A percentile compares a stretch with the other conserved stretches of the same genome.
Evolutionary conservation across 2,113 vertebrate species (phyloP).

Genomic region (Cottus gobio): DNA sequence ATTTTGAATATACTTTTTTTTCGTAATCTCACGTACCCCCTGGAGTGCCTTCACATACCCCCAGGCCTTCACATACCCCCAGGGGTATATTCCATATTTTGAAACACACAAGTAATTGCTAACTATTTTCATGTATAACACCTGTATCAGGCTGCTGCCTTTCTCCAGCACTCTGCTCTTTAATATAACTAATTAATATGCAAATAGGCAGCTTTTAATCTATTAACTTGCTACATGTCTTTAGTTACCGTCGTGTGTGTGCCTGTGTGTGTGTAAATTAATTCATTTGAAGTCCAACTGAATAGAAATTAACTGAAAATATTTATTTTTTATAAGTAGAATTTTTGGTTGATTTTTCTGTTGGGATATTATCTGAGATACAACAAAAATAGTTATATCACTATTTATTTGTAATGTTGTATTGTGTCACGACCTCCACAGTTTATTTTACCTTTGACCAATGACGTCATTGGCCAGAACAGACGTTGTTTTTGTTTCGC

Average conservation of each 20-base stretch:
- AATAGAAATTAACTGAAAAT: neutral
- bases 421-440: neutral
- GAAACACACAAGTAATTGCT: neutral
- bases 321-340: no score
- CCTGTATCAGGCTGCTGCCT: neutral
- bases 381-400: neutral
- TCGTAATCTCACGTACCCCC: no score
- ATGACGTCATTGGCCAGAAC: constrained; percentile 25
- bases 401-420: neutral
- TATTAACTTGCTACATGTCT: constrained; percentile 20
- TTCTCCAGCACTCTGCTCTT: constrained; percentile 14
- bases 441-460: neutral
- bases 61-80: no score
- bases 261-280: no score
- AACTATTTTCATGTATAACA: neutral
- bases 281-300: no score
- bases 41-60: no score
- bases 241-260: neutral
- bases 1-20: no score
- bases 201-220: constrained; percentile 6
- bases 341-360: neutral
- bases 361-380: neutral
- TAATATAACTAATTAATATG: constrained; percentile 29
- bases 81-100: neutral
- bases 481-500: constrained; percentile 30